phyloP scores from a whole-genome alignment of 1,140 invertebrate genomes.

The Polypedilum pembai region DNA sequence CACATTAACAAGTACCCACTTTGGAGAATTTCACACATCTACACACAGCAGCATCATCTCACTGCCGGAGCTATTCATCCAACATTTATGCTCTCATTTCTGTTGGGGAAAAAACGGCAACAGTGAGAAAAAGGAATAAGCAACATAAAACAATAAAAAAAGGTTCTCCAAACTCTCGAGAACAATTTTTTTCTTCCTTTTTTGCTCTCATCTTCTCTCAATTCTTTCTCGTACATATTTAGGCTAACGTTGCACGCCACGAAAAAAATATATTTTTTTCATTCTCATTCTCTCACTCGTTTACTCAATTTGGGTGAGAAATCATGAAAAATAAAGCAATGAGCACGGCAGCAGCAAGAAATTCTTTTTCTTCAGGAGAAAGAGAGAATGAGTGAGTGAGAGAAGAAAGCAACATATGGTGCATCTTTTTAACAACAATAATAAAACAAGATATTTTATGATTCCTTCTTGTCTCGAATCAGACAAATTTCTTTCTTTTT shows the following conservation, averaged over 20 bases:
- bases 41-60: not conserved
- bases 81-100: not conserved
- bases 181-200: not conserved
- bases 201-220: not conserved
- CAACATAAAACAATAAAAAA: slow-evolving; percentile 19
- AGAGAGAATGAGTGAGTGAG: no score
- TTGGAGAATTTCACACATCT: slow-evolving; percentile 12
- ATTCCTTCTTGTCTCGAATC: not conserved
- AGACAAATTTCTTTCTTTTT: slow-evolving; percentile 9
- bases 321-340: not conserved
- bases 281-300: not conserved
- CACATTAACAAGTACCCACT: slow-evolving; percentile 8
- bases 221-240: not conserved
- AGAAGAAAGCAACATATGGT: slow-evolving; percentile 3
- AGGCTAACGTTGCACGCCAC: not conserved
- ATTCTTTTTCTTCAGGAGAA: not conserved
- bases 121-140: slow-evolving; percentile 8
- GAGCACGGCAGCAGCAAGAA: not conserved
- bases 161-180: slow-evolving; percentile 2
- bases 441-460: slow-evolving; percentile 23
- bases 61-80: not conserved
- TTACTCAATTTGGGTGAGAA: not conserved
- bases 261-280: no score
- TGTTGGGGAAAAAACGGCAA: not conserved
- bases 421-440: slow-evolving; percentile 27